Evolutionary conservation across 2,888 invertebrate species (phyloP).

Genomic region (Microctonus brassicae): DNA sequence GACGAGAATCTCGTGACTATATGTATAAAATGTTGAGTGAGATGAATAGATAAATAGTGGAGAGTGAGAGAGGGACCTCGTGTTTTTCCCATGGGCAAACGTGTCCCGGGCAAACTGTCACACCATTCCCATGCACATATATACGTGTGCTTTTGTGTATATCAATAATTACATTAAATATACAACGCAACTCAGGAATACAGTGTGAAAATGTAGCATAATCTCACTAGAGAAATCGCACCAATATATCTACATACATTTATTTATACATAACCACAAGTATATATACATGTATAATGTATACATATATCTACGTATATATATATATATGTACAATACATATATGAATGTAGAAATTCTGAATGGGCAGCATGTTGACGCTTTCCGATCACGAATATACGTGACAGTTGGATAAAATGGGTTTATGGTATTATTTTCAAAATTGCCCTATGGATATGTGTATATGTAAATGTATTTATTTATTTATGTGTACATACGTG

Average conservation of each 20-base stretch:
- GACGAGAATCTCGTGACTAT: neutral
- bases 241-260: too few species aligned
- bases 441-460: neutral
- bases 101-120: slow-evolving; percentile 40
- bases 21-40: neutral
- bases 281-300: neutral
- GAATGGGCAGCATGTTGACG: slow-evolving; percentile 14
- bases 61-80: neutral
- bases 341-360: too few species aligned
- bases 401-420: neutral
- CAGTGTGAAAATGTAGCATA: slow-evolving; percentile 25
- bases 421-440: neutral
- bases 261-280: neutral
- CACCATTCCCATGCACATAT: slow-evolving; percentile 14
- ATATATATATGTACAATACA: too few species aligned
- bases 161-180: slow-evolving; percentile 50
- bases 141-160: slow-evolving; percentile 30
- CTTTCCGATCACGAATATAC: neutral
- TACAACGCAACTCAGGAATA: slow-evolving; percentile 30
- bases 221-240: slow-evolving; percentile 37
- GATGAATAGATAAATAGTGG: too few species aligned
- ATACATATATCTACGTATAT: too few species aligned
- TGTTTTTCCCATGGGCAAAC: slow-evolving; percentile 26
- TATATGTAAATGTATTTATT: too few species aligned
- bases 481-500: too few species aligned